phyloP scores from a whole-genome alignment of 2,888 invertebrate species.

The Limnephilus lunatus region DNA sequence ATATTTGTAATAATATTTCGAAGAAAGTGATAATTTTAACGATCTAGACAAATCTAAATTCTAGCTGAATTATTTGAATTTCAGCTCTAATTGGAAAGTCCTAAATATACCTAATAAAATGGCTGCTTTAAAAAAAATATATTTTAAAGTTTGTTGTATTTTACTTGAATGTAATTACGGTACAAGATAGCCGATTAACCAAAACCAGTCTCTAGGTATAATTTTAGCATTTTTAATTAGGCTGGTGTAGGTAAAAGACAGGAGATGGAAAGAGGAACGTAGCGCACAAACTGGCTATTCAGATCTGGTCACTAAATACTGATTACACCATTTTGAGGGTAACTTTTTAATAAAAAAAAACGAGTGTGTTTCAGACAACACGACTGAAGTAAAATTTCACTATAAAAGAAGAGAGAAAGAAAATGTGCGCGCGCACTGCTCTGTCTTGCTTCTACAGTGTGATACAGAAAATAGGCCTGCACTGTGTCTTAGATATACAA shows the following conservation, averaged over 20 bases:
- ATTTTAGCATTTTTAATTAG: not conserved
- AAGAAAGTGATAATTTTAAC: not conserved
- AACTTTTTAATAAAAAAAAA: too few species aligned
- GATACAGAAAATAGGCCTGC: too few species aligned
- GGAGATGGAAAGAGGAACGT: not conserved
- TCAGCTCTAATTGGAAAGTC: not conserved
- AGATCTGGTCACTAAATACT: not conserved
- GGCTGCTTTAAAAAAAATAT: too few species aligned
- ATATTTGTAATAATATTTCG: not conserved
- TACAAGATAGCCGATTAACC: not conserved
- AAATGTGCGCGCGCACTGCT: too few species aligned
- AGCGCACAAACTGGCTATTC: not conserved
- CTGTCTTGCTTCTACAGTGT: too few species aligned
- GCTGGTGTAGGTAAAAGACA: not conserved
- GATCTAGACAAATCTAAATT: not conserved
- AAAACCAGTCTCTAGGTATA: not conserved
- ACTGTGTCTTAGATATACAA: too few species aligned
- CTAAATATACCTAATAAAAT: not conserved
- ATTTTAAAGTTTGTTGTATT: not conserved
- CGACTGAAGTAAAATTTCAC: too few species aligned
- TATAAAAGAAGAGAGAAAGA: too few species aligned
- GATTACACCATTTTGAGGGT: not conserved
- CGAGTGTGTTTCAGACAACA: too few species aligned
- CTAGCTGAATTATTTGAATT: too few species aligned
- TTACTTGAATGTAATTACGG: not conserved